Percentiles rank a stretch among this genome's conserved stretches.
phyloP scores from a whole-genome alignment of 2,113 vertebrate species.

The Myotis yumanensis region DNA sequence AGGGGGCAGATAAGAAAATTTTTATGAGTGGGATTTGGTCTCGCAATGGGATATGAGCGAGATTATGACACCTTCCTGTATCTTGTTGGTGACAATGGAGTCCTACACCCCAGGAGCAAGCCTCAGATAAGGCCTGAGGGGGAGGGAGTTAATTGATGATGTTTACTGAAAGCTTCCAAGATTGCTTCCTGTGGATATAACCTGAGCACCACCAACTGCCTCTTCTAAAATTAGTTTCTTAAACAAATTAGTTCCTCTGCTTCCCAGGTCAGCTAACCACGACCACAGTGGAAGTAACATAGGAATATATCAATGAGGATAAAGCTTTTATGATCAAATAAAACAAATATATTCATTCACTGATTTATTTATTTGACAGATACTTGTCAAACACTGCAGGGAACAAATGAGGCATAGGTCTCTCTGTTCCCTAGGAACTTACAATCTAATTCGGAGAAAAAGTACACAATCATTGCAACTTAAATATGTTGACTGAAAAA shows the following conservation, averaged over 20 bases:
- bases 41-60: background rate
- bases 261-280: background rate
- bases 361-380: background rate
- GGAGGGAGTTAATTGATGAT: background rate
- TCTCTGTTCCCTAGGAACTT: background rate
- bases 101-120: background rate
- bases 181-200: background rate
- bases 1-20: background rate
- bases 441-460: background rate
- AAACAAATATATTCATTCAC: background rate
- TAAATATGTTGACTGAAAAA: background rate
- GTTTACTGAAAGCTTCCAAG: background rate
- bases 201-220: background rate
- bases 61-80: background rate
- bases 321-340: conserved; percentile 28
- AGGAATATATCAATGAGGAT: background rate
- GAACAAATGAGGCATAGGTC: background rate
- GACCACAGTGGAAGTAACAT: background rate
- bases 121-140: background rate
- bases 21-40: background rate
- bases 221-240: conserved; percentile 18
- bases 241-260: background rate
- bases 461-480: background rate
- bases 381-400: background rate
- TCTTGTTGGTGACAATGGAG: background rate